A percentile compares a stretch with the other conserved stretches of the same genome.
Conservation (phyloP, 1,140 invertebrate genomes). For the Diachasma alloeum region DNA sequence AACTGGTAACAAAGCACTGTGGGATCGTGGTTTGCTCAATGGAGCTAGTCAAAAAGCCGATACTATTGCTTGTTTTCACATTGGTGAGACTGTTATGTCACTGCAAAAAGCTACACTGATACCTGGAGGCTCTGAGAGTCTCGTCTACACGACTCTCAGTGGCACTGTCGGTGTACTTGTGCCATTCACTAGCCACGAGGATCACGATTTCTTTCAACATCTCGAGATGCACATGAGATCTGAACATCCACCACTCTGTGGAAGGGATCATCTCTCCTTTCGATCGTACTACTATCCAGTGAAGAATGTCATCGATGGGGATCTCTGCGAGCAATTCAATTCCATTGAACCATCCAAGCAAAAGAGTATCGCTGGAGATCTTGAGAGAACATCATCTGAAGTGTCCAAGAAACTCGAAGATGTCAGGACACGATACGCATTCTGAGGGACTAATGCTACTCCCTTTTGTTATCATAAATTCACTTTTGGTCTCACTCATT, state of each 20-base stretch:
- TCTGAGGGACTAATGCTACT: constrained; percentile 70
- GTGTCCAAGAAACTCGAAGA: constrained; percentile 97
- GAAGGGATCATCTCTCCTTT: constrained; percentile 96
- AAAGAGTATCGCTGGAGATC: constrained; percentile 91
- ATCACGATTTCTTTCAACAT: constrained; percentile 99
- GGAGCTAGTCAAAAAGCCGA: constrained; percentile 98
- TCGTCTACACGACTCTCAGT: constrained; percentile 95
- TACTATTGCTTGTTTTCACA: constrained; percentile 89
- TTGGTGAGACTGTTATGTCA: constrained; percentile 94
- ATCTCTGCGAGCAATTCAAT: constrained; percentile 98
- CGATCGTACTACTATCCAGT: constrained; percentile 98
- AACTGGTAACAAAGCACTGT: constrained; percentile 96
- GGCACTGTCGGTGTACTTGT: constrained; percentile 96
- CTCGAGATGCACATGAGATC: constrained; percentile 99
- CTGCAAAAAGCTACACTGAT: constrained; percentile 95
- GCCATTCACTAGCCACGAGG: constrained; percentile 97
- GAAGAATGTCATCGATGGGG: constrained; percentile 98
- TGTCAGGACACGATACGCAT: constrained; percentile 92
- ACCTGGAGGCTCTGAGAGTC: constrained; percentile 94
- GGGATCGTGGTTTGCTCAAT: constrained; percentile 96
- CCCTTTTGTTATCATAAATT: constrained; percentile 6
- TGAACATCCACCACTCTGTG: constrained; percentile 95
- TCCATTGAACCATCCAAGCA: constrained; percentile 94
- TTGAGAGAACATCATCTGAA: constrained; percentile 94
- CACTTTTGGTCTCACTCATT: not conserved